These are phyloP conservation scores for Danionella dracula DNA, from an alignment of 2,797 vertebrate genomes.

Conservation along the genomic window DNA sequence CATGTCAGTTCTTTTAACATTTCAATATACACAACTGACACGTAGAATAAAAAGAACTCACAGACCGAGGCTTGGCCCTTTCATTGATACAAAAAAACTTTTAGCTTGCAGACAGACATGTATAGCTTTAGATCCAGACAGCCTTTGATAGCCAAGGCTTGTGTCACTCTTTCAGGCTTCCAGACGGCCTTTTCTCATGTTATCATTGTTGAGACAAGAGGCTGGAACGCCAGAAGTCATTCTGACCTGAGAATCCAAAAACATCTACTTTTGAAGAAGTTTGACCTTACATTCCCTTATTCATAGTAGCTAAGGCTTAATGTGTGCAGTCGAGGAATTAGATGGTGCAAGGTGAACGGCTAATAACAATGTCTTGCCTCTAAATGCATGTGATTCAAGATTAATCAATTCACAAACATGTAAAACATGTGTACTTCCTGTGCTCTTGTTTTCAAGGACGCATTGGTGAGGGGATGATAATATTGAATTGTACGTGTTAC, in stretches of 20 bases:
- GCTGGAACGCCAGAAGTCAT: constrained; percentile 3
- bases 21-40: too few relatives aligned
- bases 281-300: neutral
- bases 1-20: too few relatives aligned
- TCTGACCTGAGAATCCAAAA: constrained; percentile 1
- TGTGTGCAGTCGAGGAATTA: neutral
- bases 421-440: constrained; percentile 6
- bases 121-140: constrained; percentile 16
- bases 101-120: constrained; percentile 4
- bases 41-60: too few relatives aligned
- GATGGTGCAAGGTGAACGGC: neutral
- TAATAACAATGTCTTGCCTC: neutral
- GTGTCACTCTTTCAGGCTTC: constrained; percentile 31
- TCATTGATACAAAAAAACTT: too few relatives aligned
- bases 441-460: too few relatives aligned
- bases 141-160: neutral
- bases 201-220: neutral
- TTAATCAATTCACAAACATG: constrained; percentile 5
- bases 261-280: neutral
- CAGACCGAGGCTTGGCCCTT: too few relatives aligned
- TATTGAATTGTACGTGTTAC: too few relatives aligned
- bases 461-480: too few relatives aligned
- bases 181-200: constrained; percentile 17
- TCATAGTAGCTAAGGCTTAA: neutral
- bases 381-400: neutral